phyloP scores from a whole-genome alignment of 37 sponge, comb jelly and placozoan species.

The Ephydatia muelleri region DNA sequence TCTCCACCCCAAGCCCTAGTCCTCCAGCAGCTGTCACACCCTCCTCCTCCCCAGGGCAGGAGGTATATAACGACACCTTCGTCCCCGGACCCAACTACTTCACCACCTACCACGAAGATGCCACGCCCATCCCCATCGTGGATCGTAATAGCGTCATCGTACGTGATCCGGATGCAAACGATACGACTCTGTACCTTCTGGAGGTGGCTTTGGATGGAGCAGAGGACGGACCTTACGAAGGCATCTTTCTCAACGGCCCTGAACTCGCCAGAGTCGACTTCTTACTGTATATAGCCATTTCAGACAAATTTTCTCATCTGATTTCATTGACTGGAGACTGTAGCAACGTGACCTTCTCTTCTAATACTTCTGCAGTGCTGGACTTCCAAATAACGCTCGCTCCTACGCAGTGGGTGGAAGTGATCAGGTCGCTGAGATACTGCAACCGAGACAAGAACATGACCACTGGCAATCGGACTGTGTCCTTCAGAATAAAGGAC shows the following conservation, averaged over 20 bases:
- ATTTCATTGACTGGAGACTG: neutral
- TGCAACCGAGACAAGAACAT: conserved; percentile 85
- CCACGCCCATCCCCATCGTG: conserved; percentile 47
- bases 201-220: conserved; percentile 48
- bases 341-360: neutral
- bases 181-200: conserved; percentile 31
- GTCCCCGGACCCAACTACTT: conserved; percentile 9
- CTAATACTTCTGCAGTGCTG: conserved; percentile 4
- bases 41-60: neutral
- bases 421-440: conserved; percentile 68
- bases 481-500: conserved; percentile 74
- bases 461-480: conserved; percentile 48
- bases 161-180: conserved; percentile 71
- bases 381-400: conserved; percentile 34
- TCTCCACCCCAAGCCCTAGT: neutral
- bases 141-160: conserved; percentile 33
- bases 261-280: conserved; percentile 3
- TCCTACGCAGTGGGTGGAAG: conserved; percentile 47
- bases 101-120: conserved; percentile 52
- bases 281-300: neutral
- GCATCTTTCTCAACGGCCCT: conserved; percentile 67
- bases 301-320: neutral
- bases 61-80: conserved; percentile 8
- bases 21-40: neutral
- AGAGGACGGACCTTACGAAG: conserved; percentile 54